Conservation (phyloP, 1,140 invertebrate genomes). For the Brachionus manjavacas region DNA sequence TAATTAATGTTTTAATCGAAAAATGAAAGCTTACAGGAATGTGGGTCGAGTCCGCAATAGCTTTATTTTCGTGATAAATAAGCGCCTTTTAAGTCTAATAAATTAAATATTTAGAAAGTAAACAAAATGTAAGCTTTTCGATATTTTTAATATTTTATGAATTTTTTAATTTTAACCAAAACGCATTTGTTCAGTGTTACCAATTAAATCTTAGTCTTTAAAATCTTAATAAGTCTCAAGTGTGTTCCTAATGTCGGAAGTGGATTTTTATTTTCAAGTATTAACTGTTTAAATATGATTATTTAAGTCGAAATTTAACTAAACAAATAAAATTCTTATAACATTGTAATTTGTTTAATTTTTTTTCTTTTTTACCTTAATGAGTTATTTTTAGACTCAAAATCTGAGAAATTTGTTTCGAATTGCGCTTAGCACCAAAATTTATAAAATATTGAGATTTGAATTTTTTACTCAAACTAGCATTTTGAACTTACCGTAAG, state of each 20-base stretch:
- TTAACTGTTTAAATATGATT: not conserved
- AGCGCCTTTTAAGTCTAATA: not conserved
- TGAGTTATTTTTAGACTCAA: not conserved
- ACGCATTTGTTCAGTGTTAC: not conserved
- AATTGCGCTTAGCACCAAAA: not conserved
- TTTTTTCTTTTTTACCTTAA: not conserved
- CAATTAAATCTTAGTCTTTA: not conserved
- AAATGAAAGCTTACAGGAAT: not conserved
- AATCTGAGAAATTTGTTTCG: not conserved
- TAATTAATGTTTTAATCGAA: not conserved
- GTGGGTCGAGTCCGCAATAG: not conserved
- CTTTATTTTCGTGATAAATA: not conserved
- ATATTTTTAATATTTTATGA: not conserved
- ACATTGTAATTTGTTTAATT: not conserved
- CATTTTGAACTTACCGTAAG: not conserved
- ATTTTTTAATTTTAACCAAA: not conserved
- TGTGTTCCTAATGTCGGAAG: not conserved
- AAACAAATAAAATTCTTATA: not conserved
- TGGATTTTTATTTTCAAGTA: not conserved
- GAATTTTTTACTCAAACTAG: too few relatives aligned
- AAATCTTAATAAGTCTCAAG: not conserved
- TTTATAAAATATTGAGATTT: too few relatives aligned
- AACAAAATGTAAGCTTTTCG: not conserved
- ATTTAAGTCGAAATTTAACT: not conserved
- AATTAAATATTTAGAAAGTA: not conserved